phyloP scores from a whole-genome alignment of 2,888 invertebrate species.

The Coelinius sp. region DNA sequence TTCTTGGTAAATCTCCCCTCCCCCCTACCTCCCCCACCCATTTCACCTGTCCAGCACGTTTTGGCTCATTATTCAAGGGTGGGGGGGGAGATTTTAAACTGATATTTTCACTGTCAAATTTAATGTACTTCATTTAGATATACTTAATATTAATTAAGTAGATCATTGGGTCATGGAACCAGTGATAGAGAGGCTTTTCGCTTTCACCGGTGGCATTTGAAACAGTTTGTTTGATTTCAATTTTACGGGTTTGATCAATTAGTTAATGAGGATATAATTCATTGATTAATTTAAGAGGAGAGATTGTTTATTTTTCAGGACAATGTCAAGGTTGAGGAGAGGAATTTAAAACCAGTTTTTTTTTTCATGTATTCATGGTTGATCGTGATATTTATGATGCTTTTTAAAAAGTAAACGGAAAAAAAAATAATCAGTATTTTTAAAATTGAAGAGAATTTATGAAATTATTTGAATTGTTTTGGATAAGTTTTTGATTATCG shows the following conservation, averaged over 20 bases:
- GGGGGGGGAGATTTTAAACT: not conserved
- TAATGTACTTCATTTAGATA: slow-evolving; percentile 7
- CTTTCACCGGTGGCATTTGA: slow-evolving; percentile 30
- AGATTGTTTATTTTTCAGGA: not conserved
- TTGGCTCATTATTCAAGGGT: not conserved
- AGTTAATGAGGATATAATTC: not conserved
- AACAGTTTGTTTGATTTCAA: not conserved
- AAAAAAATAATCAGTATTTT: too few species aligned
- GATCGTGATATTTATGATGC: too few species aligned
- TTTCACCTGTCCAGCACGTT: slow-evolving; percentile 7
- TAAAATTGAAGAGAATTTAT: too few species aligned
- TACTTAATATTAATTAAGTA: slow-evolving; percentile 23
- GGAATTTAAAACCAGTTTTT: not conserved
- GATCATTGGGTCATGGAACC: slow-evolving; percentile 32
- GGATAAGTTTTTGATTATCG: too few species aligned
- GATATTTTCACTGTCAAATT: slow-evolving; percentile 7
- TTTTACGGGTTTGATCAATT: not conserved
- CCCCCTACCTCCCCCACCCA: not conserved
- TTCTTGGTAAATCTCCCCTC: not conserved
- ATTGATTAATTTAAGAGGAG: not conserved
- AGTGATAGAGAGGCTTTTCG: slow-evolving; percentile 28
- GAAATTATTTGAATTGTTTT: too few species aligned
- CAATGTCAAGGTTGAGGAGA: slow-evolving; percentile 1
- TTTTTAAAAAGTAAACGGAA: too few species aligned
- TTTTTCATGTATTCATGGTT: too few species aligned